These are phyloP conservation scores for Prietella phreatophila DNA, from an alignment of 2,113 vertebrate genomes.

Conservation along the genomic window DNA sequence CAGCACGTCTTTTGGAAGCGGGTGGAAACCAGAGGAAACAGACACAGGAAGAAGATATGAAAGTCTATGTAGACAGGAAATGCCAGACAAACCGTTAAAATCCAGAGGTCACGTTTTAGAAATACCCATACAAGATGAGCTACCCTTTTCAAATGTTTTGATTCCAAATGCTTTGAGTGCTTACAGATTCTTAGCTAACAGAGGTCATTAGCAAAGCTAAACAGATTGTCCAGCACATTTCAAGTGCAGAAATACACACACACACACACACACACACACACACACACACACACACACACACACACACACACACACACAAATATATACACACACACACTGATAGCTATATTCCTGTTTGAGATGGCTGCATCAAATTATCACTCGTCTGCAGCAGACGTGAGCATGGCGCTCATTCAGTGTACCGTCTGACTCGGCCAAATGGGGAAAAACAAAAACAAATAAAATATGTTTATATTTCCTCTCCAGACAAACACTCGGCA, in stretches of 20 bases:
- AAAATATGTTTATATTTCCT: background rate
- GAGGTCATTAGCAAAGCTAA: constrained; percentile 63
- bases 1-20: background rate
- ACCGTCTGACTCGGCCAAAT: constrained; percentile 63
- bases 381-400: constrained; percentile 64
- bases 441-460: constrained; percentile 3
- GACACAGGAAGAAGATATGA: background rate
- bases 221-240: constrained; percentile 70
- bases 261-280: constrained; percentile 62
- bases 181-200: constrained; percentile 16
- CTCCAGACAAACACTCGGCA: constrained; percentile 1
- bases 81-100: background rate
- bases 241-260: constrained; percentile 11
- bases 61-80: background rate
- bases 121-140: background rate
- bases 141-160: background rate
- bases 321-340: constrained; percentile 64
- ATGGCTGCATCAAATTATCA: constrained; percentile 72
- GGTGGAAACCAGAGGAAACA: background rate
- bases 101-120: background rate
- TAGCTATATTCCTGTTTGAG: constrained; percentile 63
- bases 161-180: background rate
- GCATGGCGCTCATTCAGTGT: constrained; percentile 62
- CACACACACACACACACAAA: constrained; percentile 59
- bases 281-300: constrained; percentile 59